Percentiles rank a stretch among this genome's conserved stretches.
These are phyloP conservation scores for Microcebus jonahi DNA, from an alignment of 2,113 vertebrate genomes.

Conservation along the genomic window DNA sequence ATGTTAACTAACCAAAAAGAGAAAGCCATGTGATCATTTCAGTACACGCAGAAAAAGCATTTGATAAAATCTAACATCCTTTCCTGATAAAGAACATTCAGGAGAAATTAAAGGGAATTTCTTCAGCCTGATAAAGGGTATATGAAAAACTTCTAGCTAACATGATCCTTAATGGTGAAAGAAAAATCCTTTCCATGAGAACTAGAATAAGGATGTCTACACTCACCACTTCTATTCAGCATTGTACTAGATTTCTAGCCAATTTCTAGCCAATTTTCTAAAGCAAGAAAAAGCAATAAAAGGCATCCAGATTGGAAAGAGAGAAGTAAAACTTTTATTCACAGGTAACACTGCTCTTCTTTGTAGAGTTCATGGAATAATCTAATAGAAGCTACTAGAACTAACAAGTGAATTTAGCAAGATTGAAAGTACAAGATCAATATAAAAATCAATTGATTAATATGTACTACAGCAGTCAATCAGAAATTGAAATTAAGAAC, in stretches of 20 bases:
- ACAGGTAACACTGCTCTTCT: background rate
- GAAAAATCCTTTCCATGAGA: background rate
- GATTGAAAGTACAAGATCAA: background rate
- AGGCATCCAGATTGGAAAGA: background rate
- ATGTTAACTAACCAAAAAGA: background rate
- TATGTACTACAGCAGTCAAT: background rate
- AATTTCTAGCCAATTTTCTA: background rate
- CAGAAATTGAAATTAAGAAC: background rate
- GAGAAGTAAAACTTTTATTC: background rate
- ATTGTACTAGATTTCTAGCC: background rate
- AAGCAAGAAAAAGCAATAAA: background rate
- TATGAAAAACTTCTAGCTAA: background rate
- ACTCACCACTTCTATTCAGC: background rate
- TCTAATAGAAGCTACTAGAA: background rate
- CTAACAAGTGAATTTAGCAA: background rate
- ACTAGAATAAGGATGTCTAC: background rate
- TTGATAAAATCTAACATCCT: background rate
- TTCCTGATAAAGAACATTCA: background rate
- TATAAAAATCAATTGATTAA: background rate
- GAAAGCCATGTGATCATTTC: background rate
- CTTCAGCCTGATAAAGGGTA: background rate
- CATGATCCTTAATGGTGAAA: background rate
- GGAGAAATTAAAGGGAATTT: background rate
- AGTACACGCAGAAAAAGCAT: background rate
- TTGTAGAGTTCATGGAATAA: background rate